Conservation (phyloP, 53 echinoderm and acorn worm genomes). For the Holothuria leucospilota region DNA sequence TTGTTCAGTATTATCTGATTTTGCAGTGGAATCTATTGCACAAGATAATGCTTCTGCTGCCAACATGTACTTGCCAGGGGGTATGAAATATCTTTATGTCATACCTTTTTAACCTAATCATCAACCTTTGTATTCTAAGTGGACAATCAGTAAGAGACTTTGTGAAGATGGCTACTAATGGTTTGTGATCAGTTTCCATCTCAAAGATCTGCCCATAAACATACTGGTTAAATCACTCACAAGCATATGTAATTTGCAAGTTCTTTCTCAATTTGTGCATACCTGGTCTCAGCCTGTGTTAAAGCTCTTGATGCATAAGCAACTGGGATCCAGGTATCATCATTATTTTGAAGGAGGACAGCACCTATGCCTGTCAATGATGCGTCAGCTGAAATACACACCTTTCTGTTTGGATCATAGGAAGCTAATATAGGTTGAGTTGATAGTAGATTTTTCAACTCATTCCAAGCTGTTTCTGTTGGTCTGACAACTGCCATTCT, state of each 20-base stretch:
- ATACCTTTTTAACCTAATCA: slow-evolving; percentile 55
- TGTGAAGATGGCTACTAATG: slow-evolving; percentile 28
- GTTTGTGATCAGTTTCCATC: slow-evolving; percentile 61
- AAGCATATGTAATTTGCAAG: slow-evolving; percentile 47
- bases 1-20: too few relatives aligned
- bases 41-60: slow-evolving; percentile 38
- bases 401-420: too few relatives aligned
- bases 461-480: too few relatives aligned
- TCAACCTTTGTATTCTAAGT: slow-evolving; percentile 41
- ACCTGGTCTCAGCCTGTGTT: slow-evolving; percentile 49
- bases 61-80: slow-evolving; percentile 38
- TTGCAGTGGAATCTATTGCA: neutral
- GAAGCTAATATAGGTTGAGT: too few relatives aligned
- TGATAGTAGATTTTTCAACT: too few relatives aligned
- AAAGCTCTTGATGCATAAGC: too few relatives aligned
- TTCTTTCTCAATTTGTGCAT: too few relatives aligned
- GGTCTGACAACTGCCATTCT: too few relatives aligned
- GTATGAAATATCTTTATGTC: slow-evolving; percentile 41
- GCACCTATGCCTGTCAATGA: too few relatives aligned
- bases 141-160: slow-evolving; percentile 41
- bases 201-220: slow-evolving; percentile 47
- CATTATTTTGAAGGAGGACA: too few relatives aligned
- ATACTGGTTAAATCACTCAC: slow-evolving; percentile 64
- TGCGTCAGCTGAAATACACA: too few relatives aligned
- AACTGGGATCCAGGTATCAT: too few relatives aligned